Percentiles rank a stretch among this genome's conserved stretches.
phyloP scores from a whole-genome alignment of 2,888 invertebrate species.

The Trisateles emortualis region DNA sequence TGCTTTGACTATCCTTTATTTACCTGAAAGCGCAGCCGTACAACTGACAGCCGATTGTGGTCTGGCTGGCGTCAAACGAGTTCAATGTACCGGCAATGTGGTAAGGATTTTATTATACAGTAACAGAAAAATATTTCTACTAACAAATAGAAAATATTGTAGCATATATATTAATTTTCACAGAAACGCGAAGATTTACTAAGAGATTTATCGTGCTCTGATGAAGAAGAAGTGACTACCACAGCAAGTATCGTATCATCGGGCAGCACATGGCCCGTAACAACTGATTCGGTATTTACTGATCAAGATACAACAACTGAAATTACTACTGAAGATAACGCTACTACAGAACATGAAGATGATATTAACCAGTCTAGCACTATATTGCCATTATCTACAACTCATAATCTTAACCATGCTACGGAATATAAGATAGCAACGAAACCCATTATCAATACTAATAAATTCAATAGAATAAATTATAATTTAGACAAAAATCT shows the following conservation, averaged over 20 bases:
- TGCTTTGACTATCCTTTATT: slow-evolving; percentile 91
- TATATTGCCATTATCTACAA: slow-evolving; percentile 49
- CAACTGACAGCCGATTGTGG: slow-evolving; percentile 92
- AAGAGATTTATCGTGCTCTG: slow-evolving; percentile 86
- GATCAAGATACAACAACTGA: slow-evolving; percentile 68
- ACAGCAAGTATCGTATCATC: slow-evolving; percentile 52
- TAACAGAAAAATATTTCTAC: not conserved
- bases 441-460: slow-evolving; percentile 30
- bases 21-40: slow-evolving; percentile 92
- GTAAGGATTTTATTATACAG: slow-evolving; percentile 72
- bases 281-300: slow-evolving; percentile 57
- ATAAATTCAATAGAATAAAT: slow-evolving; percentile 50
- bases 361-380: slow-evolving; percentile 58
- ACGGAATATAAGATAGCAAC: slow-evolving; percentile 33
- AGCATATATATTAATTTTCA: slow-evolving; percentile 37
- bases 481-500: slow-evolving; percentile 54
- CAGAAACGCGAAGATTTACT: slow-evolving; percentile 89
- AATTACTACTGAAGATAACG: slow-evolving; percentile 61
- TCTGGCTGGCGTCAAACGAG: slow-evolving; percentile 90
- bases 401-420: slow-evolving; percentile 32
- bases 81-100: slow-evolving; percentile 92
- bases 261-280: slow-evolving; percentile 54
- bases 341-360: slow-evolving; percentile 64
- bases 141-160: not conserved
- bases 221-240: slow-evolving; percentile 77